Percentiles rank a stretch among this genome's conserved stretches.
These are phyloP conservation scores for Geodia barretti DNA, from an alignment of 37 sponge, comb jelly and placozoan species.

Conservation along the genomic window DNA sequence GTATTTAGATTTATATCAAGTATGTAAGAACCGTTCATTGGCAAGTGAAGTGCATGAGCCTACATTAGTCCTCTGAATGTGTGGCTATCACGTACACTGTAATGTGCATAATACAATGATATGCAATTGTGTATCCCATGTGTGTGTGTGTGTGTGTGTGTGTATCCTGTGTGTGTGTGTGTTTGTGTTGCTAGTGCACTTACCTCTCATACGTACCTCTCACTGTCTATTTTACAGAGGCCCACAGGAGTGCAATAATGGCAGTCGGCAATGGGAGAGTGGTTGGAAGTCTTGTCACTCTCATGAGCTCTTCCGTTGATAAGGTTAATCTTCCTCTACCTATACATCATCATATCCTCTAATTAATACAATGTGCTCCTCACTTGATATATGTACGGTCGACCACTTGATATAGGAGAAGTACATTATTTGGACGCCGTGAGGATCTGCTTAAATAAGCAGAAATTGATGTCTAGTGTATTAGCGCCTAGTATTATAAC, in stretches of 20 bases:
- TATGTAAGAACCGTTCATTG: too few species aligned
- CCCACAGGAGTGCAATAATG: constrained; percentile 44
- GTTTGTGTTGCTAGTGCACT: constrained; percentile 23
- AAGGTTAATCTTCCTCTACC: too few species aligned
- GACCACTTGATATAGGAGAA: too few species aligned
- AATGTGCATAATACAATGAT: constrained; percentile 1
- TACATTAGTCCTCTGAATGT: constrained; percentile 43
- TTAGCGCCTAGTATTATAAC: too few species aligned
- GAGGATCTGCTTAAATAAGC: too few species aligned
- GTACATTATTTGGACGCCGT: too few species aligned
- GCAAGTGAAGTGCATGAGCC: constrained; percentile 28
- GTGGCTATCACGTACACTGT: constrained; percentile 10
- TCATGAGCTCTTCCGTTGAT: constrained; percentile 44
- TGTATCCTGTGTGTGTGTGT: constrained; percentile 1
- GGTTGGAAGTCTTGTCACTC: constrained; percentile 37
- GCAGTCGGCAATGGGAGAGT: constrained; percentile 29
- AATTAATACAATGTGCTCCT: too few species aligned
- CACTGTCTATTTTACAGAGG: constrained; percentile 10
- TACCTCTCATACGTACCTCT: background rate
- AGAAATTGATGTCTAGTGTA: too few species aligned
- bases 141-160: constrained; percentile 13
- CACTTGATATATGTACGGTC: too few species aligned
- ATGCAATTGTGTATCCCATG: constrained; percentile 23
- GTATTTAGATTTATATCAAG: too few species aligned
- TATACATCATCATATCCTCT: too few species aligned